Conservation (phyloP, 2,888 invertebrate genomes). For the Cantharis rufa region DNA sequence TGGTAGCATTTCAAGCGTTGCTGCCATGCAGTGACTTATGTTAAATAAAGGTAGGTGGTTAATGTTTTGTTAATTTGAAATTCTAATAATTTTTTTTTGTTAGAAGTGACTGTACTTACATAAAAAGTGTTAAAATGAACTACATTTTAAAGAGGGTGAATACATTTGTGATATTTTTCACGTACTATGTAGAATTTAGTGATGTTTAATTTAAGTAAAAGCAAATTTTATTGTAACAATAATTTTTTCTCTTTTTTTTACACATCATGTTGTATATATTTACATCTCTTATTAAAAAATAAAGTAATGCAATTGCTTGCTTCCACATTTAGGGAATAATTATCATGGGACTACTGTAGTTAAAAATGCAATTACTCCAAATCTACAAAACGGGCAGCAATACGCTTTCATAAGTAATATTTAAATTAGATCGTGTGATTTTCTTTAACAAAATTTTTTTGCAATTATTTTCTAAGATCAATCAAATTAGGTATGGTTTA, state of each 20-base stretch:
- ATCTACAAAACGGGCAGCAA: slow-evolving; percentile 15
- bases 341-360: slow-evolving; percentile 9
- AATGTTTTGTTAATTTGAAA: neutral
- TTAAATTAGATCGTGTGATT: neutral
- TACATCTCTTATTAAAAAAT: slow-evolving; percentile 7
- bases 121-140: slow-evolving; percentile 6
- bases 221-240: slow-evolving; percentile 24
- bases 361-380: slow-evolving; percentile 4
- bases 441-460: neutral
- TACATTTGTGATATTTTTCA: slow-evolving; percentile 36
- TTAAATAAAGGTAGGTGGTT: neutral
- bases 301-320: slow-evolving; percentile 19
- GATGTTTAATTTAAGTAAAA: slow-evolving; percentile 18
- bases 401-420: neutral
- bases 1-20: slow-evolving; percentile 62
- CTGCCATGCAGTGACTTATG: slow-evolving; percentile 36
- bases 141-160: slow-evolving; percentile 23
- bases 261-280: slow-evolving; percentile 22
- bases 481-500: neutral
- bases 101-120: slow-evolving; percentile 29
- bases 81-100: neutral
- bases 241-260: slow-evolving; percentile 17
- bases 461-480: neutral
- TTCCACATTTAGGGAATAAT: slow-evolving; percentile 17
- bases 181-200: slow-evolving; percentile 29